Percentiles rank a stretch among this genome's conserved stretches.
Evolutionary conservation across 2,113 vertebrate species (phyloP).

Genomic region (Scolopax mira): DNA sequence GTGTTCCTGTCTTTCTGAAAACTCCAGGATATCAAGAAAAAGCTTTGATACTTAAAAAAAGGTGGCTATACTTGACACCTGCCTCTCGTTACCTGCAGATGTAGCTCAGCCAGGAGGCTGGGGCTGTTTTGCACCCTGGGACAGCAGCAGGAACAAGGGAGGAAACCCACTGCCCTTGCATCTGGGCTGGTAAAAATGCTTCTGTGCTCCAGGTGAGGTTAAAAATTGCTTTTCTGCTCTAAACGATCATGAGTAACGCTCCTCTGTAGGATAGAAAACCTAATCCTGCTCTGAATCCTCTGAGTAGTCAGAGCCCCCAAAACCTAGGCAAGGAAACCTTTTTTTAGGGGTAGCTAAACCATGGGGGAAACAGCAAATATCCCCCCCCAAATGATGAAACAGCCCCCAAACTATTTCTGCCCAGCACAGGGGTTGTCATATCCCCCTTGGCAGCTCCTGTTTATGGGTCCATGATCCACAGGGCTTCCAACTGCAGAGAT

Average conservation of each 20-base stretch:
- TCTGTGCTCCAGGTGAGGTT: background rate
- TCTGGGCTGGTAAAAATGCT: background rate
- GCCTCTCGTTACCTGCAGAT: background rate
- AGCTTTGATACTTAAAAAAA: background rate
- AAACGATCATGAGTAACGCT: background rate
- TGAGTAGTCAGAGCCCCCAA: too few species aligned
- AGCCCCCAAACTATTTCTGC: background rate
- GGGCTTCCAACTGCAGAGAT: background rate
- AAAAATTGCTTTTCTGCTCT: background rate
- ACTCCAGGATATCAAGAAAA: background rate
- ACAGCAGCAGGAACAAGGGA: background rate
- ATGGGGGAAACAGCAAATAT: background rate
- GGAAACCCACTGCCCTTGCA: fast-evolving
- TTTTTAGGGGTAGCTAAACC: background rate
- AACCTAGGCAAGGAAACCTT: background rate
- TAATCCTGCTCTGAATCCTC: background rate
- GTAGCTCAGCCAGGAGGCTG: fast-evolving
- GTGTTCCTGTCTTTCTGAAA: background rate
- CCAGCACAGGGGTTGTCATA: fast-evolving
- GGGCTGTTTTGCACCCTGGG: background rate
- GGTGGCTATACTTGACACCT: too few species aligned
- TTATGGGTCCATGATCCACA: fast-evolving
- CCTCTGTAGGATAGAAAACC: background rate
- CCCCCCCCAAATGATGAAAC: fast-evolving
- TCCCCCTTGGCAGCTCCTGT: background rate